phyloP scores from a whole-genome alignment of 2,797 vertebrate genomes.

The Peromyscus melanophrys region DNA sequence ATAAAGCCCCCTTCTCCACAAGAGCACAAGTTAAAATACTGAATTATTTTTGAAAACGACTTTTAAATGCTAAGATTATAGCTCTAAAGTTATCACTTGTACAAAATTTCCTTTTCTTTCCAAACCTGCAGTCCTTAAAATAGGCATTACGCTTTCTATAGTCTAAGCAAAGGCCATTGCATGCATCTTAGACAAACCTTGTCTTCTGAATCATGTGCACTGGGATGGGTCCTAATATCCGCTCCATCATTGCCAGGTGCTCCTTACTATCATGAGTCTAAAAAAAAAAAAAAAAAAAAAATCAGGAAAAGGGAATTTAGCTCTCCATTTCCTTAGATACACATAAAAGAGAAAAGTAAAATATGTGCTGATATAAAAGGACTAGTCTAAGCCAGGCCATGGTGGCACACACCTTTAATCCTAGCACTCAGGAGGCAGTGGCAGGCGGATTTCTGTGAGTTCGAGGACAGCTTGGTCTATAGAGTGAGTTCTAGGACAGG shows the following conservation, averaged over 20 bases:
- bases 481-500: background rate
- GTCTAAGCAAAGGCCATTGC: background rate
- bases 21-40: constrained; percentile 22
- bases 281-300: constrained; percentile 71
- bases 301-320: background rate
- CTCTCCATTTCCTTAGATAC: background rate
- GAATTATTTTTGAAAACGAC: background rate
- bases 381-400: background rate
- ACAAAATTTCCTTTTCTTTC: background rate
- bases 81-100: background rate
- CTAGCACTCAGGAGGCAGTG: background rate
- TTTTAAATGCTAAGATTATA: background rate
- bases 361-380: background rate
- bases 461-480: background rate
- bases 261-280: constrained; percentile 97
- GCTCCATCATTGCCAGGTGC: constrained; percentile 96
- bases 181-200: constrained; percentile 85
- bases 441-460: background rate
- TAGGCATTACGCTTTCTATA: background rate
- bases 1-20: background rate
- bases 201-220: constrained; percentile 93
- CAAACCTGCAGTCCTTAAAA: background rate
- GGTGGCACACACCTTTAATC: background rate
- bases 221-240: constrained; percentile 95
- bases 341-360: constrained; percentile 2